Evolutionary conservation across 1,140 invertebrate species (phyloP).

Genomic region (Rhagoletis zephyria): DNA sequence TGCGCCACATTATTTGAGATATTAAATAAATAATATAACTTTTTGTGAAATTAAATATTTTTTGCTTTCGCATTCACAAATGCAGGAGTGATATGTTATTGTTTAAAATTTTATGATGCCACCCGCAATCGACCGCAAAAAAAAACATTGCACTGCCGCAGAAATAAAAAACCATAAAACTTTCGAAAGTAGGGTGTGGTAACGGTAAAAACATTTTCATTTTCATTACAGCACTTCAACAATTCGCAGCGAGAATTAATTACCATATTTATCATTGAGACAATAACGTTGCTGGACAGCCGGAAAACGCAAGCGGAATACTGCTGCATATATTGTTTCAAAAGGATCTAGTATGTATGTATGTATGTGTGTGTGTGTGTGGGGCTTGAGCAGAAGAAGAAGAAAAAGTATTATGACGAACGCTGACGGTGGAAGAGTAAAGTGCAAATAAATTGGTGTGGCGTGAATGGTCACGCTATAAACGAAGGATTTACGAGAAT

Average conservation of each 20-base stretch:
- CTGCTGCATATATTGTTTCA: too few species aligned
- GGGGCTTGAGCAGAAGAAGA: too few species aligned
- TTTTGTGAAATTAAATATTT: too few species aligned
- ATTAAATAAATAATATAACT: too few species aligned
- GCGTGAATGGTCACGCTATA: slow-evolving; percentile 39
- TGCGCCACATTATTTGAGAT: too few species aligned
- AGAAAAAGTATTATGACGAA: too few species aligned
- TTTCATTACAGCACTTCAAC: slow-evolving; percentile 47
- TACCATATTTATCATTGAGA: slow-evolving; percentile 52
- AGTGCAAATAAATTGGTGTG: background rate
- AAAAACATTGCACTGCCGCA: too few species aligned
- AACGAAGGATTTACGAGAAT: slow-evolving; percentile 43
- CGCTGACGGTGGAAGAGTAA: too few species aligned
- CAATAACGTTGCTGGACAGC: slow-evolving; percentile 1
- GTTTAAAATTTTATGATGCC: background rate
- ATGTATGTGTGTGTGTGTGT: too few species aligned
- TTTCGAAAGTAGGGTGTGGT: slow-evolving; percentile 6
- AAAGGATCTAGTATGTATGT: too few species aligned
- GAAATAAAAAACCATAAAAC: background rate
- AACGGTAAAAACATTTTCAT: slow-evolving; percentile 32
- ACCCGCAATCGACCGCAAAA: background rate
- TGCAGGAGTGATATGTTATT: background rate
- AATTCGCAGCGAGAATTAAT: slow-evolving; percentile 49
- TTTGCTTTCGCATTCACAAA: too few species aligned
- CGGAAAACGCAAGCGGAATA: background rate